Evolutionary conservation across 64 coral and sea anemone genomes (phyloP).

Genomic region (Montipora efflorescens): DNA sequence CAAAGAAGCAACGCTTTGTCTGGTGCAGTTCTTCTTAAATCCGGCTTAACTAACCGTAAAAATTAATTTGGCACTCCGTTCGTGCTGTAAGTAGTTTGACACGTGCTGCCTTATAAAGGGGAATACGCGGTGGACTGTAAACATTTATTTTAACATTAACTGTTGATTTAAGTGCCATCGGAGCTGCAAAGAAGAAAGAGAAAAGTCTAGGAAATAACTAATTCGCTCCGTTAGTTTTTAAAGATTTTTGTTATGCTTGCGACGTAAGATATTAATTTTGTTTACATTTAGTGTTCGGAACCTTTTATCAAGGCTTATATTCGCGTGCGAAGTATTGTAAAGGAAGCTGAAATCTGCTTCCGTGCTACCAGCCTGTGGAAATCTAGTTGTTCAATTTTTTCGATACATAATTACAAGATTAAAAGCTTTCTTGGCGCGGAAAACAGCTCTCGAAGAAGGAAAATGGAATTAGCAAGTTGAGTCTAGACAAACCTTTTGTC

Average conservation of each 20-base stretch:
- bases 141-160: neutral
- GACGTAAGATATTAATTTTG: neutral
- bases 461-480: neutral
- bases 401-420: slow-evolving; percentile 16
- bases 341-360: neutral
- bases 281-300: neutral
- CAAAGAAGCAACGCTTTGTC: neutral
- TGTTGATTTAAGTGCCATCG: neutral
- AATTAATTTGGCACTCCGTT: neutral
- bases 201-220: neutral
- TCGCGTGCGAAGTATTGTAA: neutral
- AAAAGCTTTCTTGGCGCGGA: slow-evolving; percentile 10
- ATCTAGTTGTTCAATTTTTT: neutral
- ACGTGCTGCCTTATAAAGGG: neutral
- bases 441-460: neutral
- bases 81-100: neutral
- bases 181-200: neutral
- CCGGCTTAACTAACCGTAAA: neutral
- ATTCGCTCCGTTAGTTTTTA: neutral
- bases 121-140: neutral
- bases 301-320: neutral
- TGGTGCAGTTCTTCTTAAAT: neutral
- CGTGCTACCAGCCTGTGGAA: neutral
- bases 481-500: slow-evolving; percentile 19
- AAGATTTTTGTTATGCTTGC: neutral